phyloP scores from a whole-genome alignment of 2,797 vertebrate genomes.

The Menidia menidia region DNA sequence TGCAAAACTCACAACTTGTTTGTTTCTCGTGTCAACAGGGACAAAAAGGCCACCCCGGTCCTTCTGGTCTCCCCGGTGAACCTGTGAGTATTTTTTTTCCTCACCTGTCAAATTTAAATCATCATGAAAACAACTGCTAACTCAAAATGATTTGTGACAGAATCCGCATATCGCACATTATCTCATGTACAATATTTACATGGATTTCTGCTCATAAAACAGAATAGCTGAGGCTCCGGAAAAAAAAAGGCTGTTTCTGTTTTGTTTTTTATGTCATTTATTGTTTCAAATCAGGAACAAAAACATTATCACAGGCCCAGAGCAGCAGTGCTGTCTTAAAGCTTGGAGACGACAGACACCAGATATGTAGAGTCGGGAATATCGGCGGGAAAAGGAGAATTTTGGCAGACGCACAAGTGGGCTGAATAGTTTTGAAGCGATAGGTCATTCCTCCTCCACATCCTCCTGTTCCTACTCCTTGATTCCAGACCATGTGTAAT shows the following conservation, averaged over 20 bases:
- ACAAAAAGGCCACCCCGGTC: constrained; percentile 92
- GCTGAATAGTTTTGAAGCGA: constrained; percentile 76
- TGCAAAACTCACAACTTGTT: constrained; percentile 10
- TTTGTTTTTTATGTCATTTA: constrained; percentile 46
- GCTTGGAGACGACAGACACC: constrained; percentile 34
- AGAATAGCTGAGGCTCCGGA: too few species aligned
- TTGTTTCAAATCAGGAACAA: constrained; percentile 36
- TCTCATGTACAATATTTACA: too few species aligned
- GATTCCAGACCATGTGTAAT: constrained; percentile 39
- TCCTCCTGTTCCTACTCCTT: constrained; percentile 39
- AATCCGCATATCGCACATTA: not conserved
- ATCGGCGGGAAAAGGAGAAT: constrained; percentile 69
- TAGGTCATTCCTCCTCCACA: constrained; percentile 55
- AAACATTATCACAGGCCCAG: constrained; percentile 28
- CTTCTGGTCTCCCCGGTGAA: constrained; percentile 91
- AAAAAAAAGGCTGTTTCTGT: too few species aligned
- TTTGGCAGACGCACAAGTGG: constrained; percentile 80
- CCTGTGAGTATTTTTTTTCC: constrained; percentile 84
- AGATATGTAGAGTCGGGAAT: constrained; percentile 74
- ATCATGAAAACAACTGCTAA: not conserved
- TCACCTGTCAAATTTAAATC: too few species aligned
- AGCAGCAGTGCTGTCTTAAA: constrained; percentile 8
- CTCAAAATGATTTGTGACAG: not conserved
- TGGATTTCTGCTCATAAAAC: too few species aligned
- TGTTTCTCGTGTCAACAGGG: constrained; percentile 77